These are phyloP conservation scores for Lysiphlebus fabarum DNA, from an alignment of 1,140 invertebrate genomes.

Conservation along the genomic window DNA sequence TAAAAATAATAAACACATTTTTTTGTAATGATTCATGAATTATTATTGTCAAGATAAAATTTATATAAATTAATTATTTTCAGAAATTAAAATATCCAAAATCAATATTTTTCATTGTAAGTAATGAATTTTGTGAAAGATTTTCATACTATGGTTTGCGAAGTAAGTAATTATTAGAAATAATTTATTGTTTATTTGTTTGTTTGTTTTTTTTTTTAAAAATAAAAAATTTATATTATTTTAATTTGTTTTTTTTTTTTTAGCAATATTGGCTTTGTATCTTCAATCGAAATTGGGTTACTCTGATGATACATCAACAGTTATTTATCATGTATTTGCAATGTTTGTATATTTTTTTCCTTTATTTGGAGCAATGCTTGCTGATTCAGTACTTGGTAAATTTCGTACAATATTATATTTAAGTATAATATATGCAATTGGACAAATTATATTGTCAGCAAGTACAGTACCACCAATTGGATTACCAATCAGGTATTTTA, in stretches of 20 bases:
- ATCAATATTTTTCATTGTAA: conserved; percentile 90
- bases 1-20: too few species aligned
- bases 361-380: conserved; percentile 80
- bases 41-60: too few species aligned
- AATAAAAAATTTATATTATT: conserved; percentile 36
- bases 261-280: conserved; percentile 82
- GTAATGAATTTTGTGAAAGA: conserved; percentile 94
- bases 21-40: too few species aligned
- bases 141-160: conserved; percentile 96
- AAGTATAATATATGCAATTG: conserved; percentile 82
- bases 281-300: conserved; percentile 67
- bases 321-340: conserved; percentile 79
- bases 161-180: conserved; percentile 63
- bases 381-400: conserved; percentile 84
- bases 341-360: conserved; percentile 87
- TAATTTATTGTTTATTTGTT: background rate
- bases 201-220: conserved; percentile 1
- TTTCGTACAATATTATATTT: conserved; percentile 85
- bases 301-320: conserved; percentile 65
- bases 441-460: conserved; percentile 76
- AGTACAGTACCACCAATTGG: conserved; percentile 62
- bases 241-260: too few species aligned
- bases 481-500: conserved; percentile 62
- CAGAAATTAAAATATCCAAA: conserved; percentile 80
- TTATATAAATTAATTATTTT: too few species aligned